A percentile compares a stretch with the other conserved stretches of the same genome.
Conservation (phyloP, 2,888 invertebrate species). For the Drosophila recens region DNA sequence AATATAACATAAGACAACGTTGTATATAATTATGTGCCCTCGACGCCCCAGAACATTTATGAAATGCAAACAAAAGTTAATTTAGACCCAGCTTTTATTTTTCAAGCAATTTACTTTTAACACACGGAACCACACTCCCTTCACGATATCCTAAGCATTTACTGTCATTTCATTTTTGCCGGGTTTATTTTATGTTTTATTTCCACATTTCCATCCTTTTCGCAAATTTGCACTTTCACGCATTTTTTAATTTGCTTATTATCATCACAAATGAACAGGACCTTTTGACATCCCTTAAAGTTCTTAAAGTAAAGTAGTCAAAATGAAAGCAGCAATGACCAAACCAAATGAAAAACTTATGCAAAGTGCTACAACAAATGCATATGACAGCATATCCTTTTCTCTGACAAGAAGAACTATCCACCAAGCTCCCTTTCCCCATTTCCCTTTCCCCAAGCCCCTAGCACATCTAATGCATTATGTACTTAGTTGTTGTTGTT, state of each 20-base stretch:
- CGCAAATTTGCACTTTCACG: conserved; percentile 73
- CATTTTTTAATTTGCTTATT: conserved; percentile 72
- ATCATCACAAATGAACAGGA: conserved; percentile 23
- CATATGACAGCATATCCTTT: conserved; percentile 73
- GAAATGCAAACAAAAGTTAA: conserved; percentile 82
- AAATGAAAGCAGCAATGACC: neutral
- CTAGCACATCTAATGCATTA: conserved; percentile 37
- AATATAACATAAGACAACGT: conserved; percentile 82
- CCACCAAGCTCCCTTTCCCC: neutral
- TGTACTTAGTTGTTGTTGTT: conserved; percentile 20
- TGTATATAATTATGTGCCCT: conserved; percentile 75
- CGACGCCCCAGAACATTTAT: conserved; percentile 54
- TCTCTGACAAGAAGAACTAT: conserved; percentile 68
- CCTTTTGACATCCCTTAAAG: conserved; percentile 1
- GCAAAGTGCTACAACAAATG: conserved; percentile 63
- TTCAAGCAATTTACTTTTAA: conserved; percentile 80
- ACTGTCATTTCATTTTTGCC: conserved; percentile 46
- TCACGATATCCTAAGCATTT: conserved; percentile 27
- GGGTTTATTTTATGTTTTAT: conserved; percentile 30
- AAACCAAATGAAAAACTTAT: conserved; percentile 41
- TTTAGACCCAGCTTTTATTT: conserved; percentile 80
- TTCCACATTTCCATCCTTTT: conserved; percentile 56
- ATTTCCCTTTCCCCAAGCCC: neutral
- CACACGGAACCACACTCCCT: neutral
- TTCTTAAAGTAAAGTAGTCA: conserved; percentile 34